phyloP scores from a whole-genome alignment of 2,797 vertebrate genomes.

The Anisognathus igniventris region DNA sequence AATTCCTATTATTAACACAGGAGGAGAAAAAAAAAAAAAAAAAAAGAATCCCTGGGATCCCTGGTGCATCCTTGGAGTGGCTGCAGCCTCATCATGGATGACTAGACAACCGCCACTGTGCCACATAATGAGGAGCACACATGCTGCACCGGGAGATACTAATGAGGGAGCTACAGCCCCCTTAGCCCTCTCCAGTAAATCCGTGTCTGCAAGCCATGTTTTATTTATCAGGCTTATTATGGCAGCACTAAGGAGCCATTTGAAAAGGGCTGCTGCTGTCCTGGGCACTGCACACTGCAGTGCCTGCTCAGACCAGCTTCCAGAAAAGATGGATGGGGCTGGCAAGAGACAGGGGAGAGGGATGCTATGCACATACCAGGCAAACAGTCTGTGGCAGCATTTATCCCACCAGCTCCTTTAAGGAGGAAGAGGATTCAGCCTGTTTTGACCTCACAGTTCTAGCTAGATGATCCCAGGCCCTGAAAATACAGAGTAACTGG shows the following conservation, averaged over 20 bases:
- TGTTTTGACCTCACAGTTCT: not conserved
- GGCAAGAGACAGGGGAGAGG: not conserved
- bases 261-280: slow-evolving; percentile 29
- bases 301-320: not conserved
- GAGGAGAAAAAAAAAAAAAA: not conserved
- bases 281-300: not conserved
- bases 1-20: slow-evolving; percentile 27
- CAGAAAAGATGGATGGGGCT: not conserved
- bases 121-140: slow-evolving; percentile 63
- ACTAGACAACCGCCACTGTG: slow-evolving; percentile 42
- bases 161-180: slow-evolving; percentile 64
- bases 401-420: not conserved
- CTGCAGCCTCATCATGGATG: slow-evolving; percentile 43
- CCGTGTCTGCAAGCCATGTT: slow-evolving; percentile 51
- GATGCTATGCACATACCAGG: fast-evolving
- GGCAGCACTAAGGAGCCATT: slow-evolving; percentile 53
- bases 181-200: slow-evolving; percentile 65
- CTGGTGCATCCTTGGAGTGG: slow-evolving; percentile 23
- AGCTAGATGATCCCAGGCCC: not conserved
- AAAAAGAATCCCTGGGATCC: not conserved
- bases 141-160: slow-evolving; percentile 53
- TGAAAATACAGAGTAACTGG: not conserved
- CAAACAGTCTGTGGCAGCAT: not conserved
- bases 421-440: not conserved
- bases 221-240: slow-evolving; percentile 68